These are phyloP conservation scores for Caenorhabditis virilis DNA, from an alignment of 2,888 invertebrate species.

Conservation along the genomic window DNA sequence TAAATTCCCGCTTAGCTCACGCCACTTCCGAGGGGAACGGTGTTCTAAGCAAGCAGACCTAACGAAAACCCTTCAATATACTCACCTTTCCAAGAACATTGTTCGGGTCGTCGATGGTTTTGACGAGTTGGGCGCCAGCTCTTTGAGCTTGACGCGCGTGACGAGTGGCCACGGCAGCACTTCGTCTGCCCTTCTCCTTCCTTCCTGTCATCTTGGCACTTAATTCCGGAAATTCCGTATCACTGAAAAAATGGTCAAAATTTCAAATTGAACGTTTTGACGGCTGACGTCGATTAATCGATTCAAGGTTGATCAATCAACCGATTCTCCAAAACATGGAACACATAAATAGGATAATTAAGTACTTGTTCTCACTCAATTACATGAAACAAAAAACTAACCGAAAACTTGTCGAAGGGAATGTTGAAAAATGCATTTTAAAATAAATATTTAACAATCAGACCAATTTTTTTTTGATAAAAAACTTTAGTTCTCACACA, in stretches of 20 bases:
- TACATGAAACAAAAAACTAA: too few species aligned
- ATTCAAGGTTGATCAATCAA: not conserved
- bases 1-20: not conserved
- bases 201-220: conserved; percentile 48
- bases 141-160: conserved; percentile 33
- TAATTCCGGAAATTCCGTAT: conserved; percentile 56
- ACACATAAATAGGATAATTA: too few species aligned
- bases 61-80: not conserved
- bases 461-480: too few species aligned
- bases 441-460: too few species aligned
- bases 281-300: not conserved
- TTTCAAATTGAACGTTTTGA: too few species aligned
- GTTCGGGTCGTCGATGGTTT: conserved; percentile 49
- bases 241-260: conserved; percentile 53
- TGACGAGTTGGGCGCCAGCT: conserved; percentile 44
- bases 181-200: conserved; percentile 50
- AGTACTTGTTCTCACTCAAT: too few species aligned
- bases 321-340: too few species aligned
- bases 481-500: too few species aligned
- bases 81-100: conserved; percentile 43
- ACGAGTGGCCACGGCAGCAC: conserved; percentile 39
- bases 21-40: not conserved
- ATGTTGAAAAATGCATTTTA: too few species aligned
- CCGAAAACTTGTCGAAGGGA: too few species aligned
- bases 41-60: too few species aligned